A percentile compares a stretch with the other conserved stretches of the same genome.
phyloP scores from a whole-genome alignment of 2,888 invertebrate genomes.

The Parasteatoda lunata region DNA sequence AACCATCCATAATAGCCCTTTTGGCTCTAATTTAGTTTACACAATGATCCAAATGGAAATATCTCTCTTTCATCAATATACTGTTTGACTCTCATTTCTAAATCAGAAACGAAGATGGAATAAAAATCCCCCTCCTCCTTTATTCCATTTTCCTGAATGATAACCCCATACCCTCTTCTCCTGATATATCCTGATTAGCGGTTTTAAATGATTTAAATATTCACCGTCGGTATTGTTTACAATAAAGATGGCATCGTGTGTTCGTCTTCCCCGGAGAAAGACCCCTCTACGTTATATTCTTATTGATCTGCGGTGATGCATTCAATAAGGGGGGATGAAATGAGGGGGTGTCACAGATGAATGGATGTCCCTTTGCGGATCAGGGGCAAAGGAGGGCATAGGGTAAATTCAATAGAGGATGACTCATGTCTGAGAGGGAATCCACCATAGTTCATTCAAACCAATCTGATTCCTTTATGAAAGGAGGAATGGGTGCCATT shows the following conservation, averaged over 20 bases:
- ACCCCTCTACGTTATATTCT: slow-evolving; percentile 19
- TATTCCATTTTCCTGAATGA: neutral
- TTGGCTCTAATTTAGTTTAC: slow-evolving; percentile 32
- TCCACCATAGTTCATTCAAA: slow-evolving; percentile 20
- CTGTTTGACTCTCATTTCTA: neutral
- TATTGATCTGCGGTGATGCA: slow-evolving; percentile 59
- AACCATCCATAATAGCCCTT: slow-evolving; percentile 43
- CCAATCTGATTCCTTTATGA: slow-evolving; percentile 26
- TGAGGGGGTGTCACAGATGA: slow-evolving; percentile 40
- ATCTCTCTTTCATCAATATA: slow-evolving; percentile 32
- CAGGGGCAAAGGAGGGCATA: neutral
- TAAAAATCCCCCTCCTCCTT: slow-evolving; percentile 34
- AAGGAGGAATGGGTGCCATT: slow-evolving; percentile 3
- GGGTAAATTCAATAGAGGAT: slow-evolving; percentile 53
- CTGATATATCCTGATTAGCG: slow-evolving; percentile 53
- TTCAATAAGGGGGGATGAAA: slow-evolving; percentile 22
- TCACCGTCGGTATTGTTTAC: slow-evolving; percentile 60
- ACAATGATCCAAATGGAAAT: slow-evolving; percentile 12
- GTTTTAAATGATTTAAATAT: slow-evolving; percentile 66
- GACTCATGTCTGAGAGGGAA: slow-evolving; percentile 45
- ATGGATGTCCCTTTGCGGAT: slow-evolving; percentile 40
- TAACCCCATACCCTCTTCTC: neutral
- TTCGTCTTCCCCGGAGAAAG: neutral
- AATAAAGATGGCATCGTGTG: slow-evolving; percentile 46
- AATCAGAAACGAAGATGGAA: slow-evolving; percentile 34